Evolutionary conservation across 2,888 invertebrate genomes (phyloP), one percentile per base, ranked within the genome.

Genomic region (Sisyra terminalis): DNA sequence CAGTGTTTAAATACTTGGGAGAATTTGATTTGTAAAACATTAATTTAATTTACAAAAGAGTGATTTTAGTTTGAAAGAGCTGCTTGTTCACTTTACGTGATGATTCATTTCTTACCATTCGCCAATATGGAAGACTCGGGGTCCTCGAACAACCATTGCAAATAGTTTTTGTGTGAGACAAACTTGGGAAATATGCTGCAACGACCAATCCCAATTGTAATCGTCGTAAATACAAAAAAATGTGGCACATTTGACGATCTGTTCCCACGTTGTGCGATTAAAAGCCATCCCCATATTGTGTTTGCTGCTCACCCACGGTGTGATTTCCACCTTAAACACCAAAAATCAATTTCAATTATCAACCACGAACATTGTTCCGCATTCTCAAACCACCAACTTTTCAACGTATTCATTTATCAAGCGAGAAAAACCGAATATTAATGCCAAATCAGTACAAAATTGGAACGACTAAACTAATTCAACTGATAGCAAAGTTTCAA

Each of bases 281-380:
- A 97, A 85, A 0, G 87, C 92, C 78, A 98, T 94, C 0, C 96
- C 98, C 97, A 98, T 97, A 60, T 98, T 98, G 61, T 98, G 96
- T 63, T 92, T 90, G 56, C 90, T 92, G 45, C 93, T 92, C 52
- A 94, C 84, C 97, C 90, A 92, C 5, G 88, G 87, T 32, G 83
- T 85, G 14, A 88, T 81, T 64, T 90, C 89, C 42, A 87, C 86
- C 89, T 90, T 63, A 38, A 16, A 17, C 15, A 18, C 9, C 3
- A 2, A 9, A 8, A 38, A 2, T 36, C 6, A 36, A 36, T 15
- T 14, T 11, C 36, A 13, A 14, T 14, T 11, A 36, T 13, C 3
- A n/a, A 36, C 36, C n/a, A 36, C n/a, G 11, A 29, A 36, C 30
- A 15, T 3, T 17, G 4, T 18, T 4, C 29, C n/a, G n/a, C n/a